Conservation (phyloP, 2,797 vertebrate species). For the Cirrhinus molitorella region DNA sequence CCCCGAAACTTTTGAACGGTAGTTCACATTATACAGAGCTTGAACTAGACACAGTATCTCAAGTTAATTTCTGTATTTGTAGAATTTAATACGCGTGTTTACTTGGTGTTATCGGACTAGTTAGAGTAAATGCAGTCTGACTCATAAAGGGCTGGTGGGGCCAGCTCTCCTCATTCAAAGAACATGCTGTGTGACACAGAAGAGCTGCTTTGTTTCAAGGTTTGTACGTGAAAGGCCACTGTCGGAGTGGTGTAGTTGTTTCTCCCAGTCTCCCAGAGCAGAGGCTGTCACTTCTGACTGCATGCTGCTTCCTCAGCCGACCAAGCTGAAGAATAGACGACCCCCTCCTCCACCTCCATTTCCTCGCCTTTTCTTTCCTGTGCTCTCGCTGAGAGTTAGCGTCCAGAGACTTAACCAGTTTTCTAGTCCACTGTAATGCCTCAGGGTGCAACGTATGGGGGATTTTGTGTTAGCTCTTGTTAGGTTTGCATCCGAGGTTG, state of each 20-base stretch:
- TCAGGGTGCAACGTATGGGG: conserved; percentile 19
- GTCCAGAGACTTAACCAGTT: conserved; percentile 6
- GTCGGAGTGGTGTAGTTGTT: conserved; percentile 47
- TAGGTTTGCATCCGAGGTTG: conserved; percentile 35
- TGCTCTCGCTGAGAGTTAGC: conserved; percentile 2
- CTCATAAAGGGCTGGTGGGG: conserved; percentile 71
- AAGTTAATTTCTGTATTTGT: conserved; percentile 27
- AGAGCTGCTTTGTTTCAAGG: conserved; percentile 77
- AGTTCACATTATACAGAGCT: conserved; percentile 2
- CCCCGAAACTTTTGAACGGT: background rate
- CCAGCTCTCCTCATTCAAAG: conserved; percentile 72
- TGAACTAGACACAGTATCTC: background rate
- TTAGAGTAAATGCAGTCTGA: conserved; percentile 66
- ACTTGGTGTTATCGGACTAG: conserved; percentile 40
- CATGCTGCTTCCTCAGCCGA: conserved; percentile 55
- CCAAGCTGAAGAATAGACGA: conserved; percentile 46
- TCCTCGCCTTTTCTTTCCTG: conserved; percentile 45
- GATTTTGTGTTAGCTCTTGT: conserved; percentile 20
- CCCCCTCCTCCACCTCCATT: conserved; percentile 55
- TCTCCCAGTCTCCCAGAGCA: conserved; percentile 32
- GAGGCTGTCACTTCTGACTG: conserved; percentile 59
- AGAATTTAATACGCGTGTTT: conserved; percentile 47
- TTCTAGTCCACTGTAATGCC: conserved; percentile 23
- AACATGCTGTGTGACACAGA: conserved; percentile 72
- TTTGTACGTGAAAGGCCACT: conserved; percentile 68